Evolutionary conservation across 2,113 vertebrate genomes (phyloP).

Genomic region (Arenaria interpres): DNA sequence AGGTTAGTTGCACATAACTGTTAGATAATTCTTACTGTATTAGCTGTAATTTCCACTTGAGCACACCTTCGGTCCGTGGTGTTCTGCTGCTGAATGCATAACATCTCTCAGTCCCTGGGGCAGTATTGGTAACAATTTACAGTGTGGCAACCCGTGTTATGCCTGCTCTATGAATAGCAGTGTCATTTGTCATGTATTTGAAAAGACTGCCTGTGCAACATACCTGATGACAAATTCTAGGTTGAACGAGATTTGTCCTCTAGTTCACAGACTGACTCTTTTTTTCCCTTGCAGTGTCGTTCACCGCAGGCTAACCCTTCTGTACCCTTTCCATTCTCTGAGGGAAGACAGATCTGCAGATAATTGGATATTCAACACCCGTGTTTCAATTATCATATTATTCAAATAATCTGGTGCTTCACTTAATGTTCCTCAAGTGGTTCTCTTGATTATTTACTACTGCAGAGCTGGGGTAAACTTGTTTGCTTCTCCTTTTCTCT

Average conservation of each 20-base stretch:
- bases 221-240: neutral
- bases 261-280: neutral
- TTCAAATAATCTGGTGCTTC: constrained; percentile 13
- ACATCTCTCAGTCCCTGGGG: neutral
- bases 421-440: neutral
- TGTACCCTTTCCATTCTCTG: neutral
- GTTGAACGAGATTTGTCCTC: constrained; percentile 3
- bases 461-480: neutral
- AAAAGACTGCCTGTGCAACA: neutral
- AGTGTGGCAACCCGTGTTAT: neutral
- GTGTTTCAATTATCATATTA: constrained; percentile 6
- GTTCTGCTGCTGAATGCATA: neutral
- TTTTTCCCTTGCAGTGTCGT: fast-evolving
- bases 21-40: neutral
- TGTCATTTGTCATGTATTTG: constrained; percentile 8
- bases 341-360: neutral
- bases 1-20: neutral
- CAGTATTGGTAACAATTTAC: neutral
- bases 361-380: neutral
- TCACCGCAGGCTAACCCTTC: neutral
- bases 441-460: constrained; percentile 37
- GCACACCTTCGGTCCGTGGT: neutral
- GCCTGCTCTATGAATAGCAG: constrained; percentile 16
- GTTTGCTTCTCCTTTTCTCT: neutral
- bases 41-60: neutral